Evolutionary conservation across 2,797 vertebrate genomes (phyloP).

Genomic region (Dromococcyx pavoninus): DNA sequence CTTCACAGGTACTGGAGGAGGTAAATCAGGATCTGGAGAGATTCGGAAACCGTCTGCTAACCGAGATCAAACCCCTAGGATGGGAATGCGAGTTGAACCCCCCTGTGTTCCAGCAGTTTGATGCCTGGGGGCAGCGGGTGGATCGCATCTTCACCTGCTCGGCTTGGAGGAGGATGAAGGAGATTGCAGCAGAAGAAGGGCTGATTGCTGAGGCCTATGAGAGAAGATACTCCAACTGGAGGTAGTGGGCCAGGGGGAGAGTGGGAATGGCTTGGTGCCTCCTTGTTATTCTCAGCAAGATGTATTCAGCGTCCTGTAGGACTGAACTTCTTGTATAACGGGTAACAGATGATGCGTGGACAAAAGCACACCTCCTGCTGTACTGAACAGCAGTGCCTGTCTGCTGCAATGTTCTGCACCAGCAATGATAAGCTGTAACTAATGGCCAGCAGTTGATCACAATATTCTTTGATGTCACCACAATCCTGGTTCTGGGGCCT

Average conservation of each 20-base stretch:
- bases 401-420: neutral
- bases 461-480: neutral
- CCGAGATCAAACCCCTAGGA: constrained; percentile 75
- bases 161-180: constrained; percentile 84
- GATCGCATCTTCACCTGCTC: constrained; percentile 80
- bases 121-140: constrained; percentile 79
- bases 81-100: constrained; percentile 80
- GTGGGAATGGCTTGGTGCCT: neutral
- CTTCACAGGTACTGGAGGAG: constrained; percentile 51
- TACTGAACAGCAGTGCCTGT: constrained; percentile 2
- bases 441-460: constrained; percentile 47
- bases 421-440: constrained; percentile 29
- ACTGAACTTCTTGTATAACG: neutral
- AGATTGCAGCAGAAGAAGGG: constrained; percentile 80
- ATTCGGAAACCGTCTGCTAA: constrained; percentile 78
- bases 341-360: neutral
- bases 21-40: constrained; percentile 74
- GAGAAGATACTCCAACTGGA: constrained; percentile 80
- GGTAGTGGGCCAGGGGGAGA: constrained; percentile 67
- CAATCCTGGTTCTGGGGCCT: neutral
- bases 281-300: neutral
- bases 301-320: neutral
- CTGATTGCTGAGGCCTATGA: constrained; percentile 83
- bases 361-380: neutral
- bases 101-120: constrained; percentile 75